Conservation (phyloP, 1,140 invertebrate species). For the Drosophila sp. region DNA sequence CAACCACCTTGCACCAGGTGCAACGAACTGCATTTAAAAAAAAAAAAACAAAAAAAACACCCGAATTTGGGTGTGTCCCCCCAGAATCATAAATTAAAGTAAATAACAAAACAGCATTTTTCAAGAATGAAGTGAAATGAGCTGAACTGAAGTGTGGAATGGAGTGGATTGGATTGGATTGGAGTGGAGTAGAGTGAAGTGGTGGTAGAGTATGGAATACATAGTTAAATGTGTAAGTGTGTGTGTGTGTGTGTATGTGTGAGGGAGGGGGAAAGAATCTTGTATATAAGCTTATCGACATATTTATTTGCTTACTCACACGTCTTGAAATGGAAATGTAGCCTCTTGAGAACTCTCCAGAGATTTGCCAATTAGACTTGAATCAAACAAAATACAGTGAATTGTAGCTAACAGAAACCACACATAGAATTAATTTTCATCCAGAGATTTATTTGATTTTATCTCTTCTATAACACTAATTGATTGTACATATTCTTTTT, state of each 20-base stretch:
- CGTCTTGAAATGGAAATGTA: background rate
- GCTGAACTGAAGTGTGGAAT: background rate
- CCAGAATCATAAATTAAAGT: constrained; percentile 48
- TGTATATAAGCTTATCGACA: constrained; percentile 29
- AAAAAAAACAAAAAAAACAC: constrained; percentile 16
- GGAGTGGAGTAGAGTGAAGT: background rate
- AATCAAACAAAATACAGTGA: background rate
- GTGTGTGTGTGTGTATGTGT: background rate
- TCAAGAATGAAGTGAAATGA: constrained; percentile 38
- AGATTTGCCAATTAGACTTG: background rate
- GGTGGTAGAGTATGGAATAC: background rate
- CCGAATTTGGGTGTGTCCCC: constrained; percentile 33
- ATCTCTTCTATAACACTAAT: constrained; percentile 17
- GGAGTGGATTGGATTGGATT: background rate
- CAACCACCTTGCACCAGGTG: constrained; percentile 27
- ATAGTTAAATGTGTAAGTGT: background rate
- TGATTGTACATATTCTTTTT: constrained; percentile 35
- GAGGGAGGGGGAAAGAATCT: background rate
- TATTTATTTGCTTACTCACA: constrained; percentile 34
- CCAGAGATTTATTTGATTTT: no score
- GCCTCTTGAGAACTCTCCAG: background rate
- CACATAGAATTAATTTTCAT: no score
- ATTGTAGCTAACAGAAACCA: background rate
- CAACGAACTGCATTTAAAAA: constrained; percentile 65
- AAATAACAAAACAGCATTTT: constrained; percentile 48